Base-by-base conservation (phyloP, 2,113 vertebrate genomes). In the Ageneiosus marmoratus region DNA sequence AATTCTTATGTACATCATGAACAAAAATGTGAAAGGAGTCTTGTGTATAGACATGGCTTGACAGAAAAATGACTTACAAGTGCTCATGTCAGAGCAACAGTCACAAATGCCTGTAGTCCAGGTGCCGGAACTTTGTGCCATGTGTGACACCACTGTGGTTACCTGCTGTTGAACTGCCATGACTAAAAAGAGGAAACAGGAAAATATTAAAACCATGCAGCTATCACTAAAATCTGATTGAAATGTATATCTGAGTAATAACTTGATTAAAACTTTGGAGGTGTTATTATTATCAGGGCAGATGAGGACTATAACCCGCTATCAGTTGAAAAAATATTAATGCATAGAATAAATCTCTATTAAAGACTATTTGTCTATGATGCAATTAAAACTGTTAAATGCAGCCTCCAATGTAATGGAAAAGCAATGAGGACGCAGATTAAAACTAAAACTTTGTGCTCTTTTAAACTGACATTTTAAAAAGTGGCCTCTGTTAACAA, bases 81-180 rank as follows among this genome's bases (percentile, higher is more conserved):
- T 92, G 12, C 70, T 63, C 88, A 93, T 89, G 18, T 94, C 92
- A 0, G 53, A 32, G 77, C 87, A 94, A 87, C 92, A 94, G 32
- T 94, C 93, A 12, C 89, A 94, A 15, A 94, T 0, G n/a, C 80
- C 89, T 0, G 90, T 92, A 81, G 86, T 93, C 94, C 94, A 94
- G 2, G 22, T 20, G 0, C 87, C 81, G 0, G 77, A 73, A 18
- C 77, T 29, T 0, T 85, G 77, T 29, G 0, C 0, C 0, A 46
- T 37, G 0, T 73, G 55, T 8, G 79, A 79, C 56, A 79, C 76
- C 73, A 89, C 29, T 0, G 53, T 67, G 29, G 79, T 87, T 46
- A 91, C 55, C 29, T 91, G 90, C 20, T 91, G 88, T 0, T 85
- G 60, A 13, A 85, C 22, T 1, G 91, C 87, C 92, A 93, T 92